Evolutionary conservation across 1,140 invertebrate genomes (phyloP).

Genomic region (Drosophila micromelanica): DNA sequence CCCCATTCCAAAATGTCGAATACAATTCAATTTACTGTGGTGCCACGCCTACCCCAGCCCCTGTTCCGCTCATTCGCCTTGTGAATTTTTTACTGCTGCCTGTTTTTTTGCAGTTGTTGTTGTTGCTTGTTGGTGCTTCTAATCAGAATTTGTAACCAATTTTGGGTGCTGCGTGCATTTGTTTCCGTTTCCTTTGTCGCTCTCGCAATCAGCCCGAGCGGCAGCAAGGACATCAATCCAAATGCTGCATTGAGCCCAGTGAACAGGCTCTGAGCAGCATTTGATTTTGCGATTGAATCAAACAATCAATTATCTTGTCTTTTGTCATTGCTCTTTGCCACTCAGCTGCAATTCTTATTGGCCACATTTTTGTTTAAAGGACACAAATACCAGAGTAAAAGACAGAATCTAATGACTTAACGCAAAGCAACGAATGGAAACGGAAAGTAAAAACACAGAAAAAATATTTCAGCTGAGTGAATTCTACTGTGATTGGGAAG

Average conservation of each 20-base stretch:
- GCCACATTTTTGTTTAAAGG: conserved; percentile 63
- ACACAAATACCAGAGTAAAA: conserved; percentile 32
- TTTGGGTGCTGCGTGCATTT: conserved; percentile 67
- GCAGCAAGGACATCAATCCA: conserved; percentile 26
- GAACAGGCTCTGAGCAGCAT: conserved; percentile 54
- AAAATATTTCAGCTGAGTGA: neutral
- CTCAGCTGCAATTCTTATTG: conserved; percentile 67
- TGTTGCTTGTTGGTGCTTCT: conserved; percentile 62
- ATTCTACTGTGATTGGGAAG: neutral
- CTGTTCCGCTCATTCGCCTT: neutral
- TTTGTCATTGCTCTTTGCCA: conserved; percentile 41
- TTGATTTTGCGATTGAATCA: conserved; percentile 81
- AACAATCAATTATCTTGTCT: conserved; percentile 82
- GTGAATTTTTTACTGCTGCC: conserved; percentile 51
- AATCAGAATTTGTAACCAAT: conserved; percentile 82
- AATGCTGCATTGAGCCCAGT: conserved; percentile 22
- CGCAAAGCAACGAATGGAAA: conserved; percentile 10
- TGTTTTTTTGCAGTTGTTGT: conserved; percentile 69
- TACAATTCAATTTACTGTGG: conserved; percentile 78
- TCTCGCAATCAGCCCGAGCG: conserved; percentile 64
- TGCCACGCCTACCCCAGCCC: conserved; percentile 58
- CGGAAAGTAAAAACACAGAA: conserved; percentile 21
- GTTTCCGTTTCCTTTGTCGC: conserved; percentile 72
- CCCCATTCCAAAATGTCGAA: conserved; percentile 39
- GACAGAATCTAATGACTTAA: conserved; percentile 37